Conservation (phyloP, 2,113 vertebrate genomes). For the Piprites chloris region DNA sequence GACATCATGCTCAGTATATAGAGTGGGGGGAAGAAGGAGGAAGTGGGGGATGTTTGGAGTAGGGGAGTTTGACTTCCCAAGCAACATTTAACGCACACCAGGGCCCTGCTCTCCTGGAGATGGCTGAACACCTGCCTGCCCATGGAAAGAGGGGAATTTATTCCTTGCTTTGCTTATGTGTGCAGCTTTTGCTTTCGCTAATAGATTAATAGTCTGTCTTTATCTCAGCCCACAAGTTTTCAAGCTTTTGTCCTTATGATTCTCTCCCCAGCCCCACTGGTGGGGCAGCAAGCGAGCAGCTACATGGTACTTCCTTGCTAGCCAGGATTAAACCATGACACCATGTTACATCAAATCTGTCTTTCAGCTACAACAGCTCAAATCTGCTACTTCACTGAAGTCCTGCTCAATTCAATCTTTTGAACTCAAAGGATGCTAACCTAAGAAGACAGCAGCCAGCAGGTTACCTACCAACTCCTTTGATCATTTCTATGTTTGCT, state of each 20-base stretch:
- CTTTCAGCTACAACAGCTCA: neutral
- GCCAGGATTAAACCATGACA: neutral
- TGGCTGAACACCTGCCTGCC: neutral
- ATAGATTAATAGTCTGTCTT: neutral
- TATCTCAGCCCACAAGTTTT: neutral
- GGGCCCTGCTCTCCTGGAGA: neutral
- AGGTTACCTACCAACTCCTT: neutral
- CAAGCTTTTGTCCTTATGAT: neutral
- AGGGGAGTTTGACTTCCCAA: neutral
- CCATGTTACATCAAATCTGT: neutral
- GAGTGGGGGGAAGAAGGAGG: neutral
- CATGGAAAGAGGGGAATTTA: neutral
- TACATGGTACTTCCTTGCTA: neutral
- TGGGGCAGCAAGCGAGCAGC: neutral
- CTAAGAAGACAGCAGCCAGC: neutral
- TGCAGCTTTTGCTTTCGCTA: neutral
- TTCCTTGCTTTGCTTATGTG: neutral
- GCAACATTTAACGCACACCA: neutral
- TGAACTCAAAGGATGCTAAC: neutral
- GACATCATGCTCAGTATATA: neutral
- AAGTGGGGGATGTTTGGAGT: neutral
- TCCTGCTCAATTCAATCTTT: neutral
- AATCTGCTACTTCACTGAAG: neutral
- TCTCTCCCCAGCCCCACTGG: neutral
- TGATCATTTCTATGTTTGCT: neutral